A percentile compares a stretch with the other conserved stretches of the same genome.
Evolutionary conservation across 2,797 vertebrate genomes (phyloP).

Genomic region (Rhynchotus rufescens): DNA sequence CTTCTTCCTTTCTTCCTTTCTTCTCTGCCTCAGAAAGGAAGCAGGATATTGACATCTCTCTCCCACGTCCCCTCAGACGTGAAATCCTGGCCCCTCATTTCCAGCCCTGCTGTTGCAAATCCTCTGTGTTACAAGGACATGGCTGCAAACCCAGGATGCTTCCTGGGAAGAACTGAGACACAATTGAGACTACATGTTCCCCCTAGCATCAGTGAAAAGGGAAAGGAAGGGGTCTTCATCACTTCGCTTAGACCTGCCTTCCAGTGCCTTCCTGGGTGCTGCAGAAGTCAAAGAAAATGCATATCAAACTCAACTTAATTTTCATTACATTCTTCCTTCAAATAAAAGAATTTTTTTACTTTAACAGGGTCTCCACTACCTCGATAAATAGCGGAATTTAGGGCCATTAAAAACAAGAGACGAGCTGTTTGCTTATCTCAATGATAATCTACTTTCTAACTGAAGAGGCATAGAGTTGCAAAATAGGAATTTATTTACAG

Average conservation of each 20-base stretch:
- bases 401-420: background rate
- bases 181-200: background rate
- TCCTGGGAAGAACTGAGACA: background rate
- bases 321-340: background rate
- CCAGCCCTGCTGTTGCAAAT: background rate
- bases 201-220: accelerated
- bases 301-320: background rate
- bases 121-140: background rate
- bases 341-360: background rate
- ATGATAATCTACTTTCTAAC: slow-evolving; percentile 38
- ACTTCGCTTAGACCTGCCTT: background rate
- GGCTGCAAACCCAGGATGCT: background rate
- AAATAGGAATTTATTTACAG: slow-evolving; percentile 63
- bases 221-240: background rate
- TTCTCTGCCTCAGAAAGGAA: background rate
- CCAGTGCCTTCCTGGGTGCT: background rate
- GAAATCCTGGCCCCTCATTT: background rate
- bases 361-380: background rate
- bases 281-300: background rate
- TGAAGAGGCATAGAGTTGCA: background rate
- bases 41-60: background rate
- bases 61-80: background rate
- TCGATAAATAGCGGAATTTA: background rate
- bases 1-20: no score
- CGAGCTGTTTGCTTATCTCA: slow-evolving; percentile 9